A percentile compares a stretch with the other conserved stretches of the same genome.
Conservation (phyloP, 2,113 vertebrate genomes). For the Rhynchomys soricoides region DNA sequence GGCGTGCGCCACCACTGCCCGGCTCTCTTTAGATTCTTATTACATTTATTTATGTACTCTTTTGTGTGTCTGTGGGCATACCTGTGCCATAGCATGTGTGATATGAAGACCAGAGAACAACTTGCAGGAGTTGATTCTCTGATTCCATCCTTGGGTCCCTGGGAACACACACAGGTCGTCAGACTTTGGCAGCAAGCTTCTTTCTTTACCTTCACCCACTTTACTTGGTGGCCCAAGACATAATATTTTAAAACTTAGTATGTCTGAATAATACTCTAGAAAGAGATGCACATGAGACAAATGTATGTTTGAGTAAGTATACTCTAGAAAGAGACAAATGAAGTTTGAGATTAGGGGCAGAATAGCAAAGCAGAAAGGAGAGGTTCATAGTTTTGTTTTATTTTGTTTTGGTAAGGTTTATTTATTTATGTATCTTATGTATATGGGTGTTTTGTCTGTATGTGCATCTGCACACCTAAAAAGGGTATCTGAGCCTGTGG, state of each 20-base stretch:
- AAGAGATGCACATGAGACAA: background rate
- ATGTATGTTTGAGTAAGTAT: background rate
- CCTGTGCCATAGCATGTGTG: too few species aligned
- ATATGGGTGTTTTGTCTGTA: background rate
- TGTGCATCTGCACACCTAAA: background rate
- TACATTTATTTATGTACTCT: too few species aligned
- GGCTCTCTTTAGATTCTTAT: background rate
- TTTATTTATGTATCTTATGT: background rate
- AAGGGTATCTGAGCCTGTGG: background rate
- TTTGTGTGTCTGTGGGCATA: background rate
- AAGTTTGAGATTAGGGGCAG: constrained; percentile 39
- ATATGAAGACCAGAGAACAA: background rate
- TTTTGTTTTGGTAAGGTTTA: background rate
- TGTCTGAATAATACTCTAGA: constrained; percentile 21
- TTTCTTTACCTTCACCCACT: background rate
- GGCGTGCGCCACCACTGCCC: too few species aligned
- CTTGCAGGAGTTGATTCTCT: background rate
- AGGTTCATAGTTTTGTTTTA: background rate
- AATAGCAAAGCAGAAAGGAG: constrained; percentile 2
- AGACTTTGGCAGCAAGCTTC: background rate
- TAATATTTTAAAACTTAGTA: background rate
- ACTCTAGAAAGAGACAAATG: constrained; percentile 16
- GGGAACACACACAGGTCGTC: background rate
- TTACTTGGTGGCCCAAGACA: background rate
- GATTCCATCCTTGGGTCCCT: background rate